Conservation (phyloP, 2,797 vertebrate genomes). For the Galagoides demidoff region DNA sequence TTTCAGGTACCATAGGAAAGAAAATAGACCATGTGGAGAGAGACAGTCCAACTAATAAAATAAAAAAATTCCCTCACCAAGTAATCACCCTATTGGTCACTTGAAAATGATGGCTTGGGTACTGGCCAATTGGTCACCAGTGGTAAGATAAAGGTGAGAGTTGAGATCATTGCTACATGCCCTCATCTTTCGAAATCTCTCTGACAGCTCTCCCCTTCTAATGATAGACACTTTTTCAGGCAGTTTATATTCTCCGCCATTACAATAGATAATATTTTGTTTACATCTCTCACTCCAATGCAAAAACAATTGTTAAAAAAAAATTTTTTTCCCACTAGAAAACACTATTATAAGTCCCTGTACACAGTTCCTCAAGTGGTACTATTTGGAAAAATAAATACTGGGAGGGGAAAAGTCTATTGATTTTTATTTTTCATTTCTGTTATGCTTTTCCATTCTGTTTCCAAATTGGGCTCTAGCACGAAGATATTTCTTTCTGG, state of each 20-base stretch:
- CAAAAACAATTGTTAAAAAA: neutral
- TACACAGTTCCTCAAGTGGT: constrained; percentile 37
- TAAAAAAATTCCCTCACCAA: neutral
- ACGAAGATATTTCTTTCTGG: constrained; percentile 64
- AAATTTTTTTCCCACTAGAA: constrained; percentile 21
- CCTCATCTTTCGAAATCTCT: neutral
- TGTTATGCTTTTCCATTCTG: constrained; percentile 76
- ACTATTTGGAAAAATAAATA: constrained; percentile 39
- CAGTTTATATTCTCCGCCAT: neutral
- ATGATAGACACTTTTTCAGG: neutral
- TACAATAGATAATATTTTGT: neutral
- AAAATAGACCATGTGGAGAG: neutral
- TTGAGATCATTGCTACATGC: neutral
- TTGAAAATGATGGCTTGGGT: constrained; percentile 2
- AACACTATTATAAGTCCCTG: constrained; percentile 59
- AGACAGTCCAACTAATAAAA: neutral
- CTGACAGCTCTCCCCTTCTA: neutral
- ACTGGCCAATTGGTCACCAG: neutral
- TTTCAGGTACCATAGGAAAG: neutral
- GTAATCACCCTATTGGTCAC: neutral
- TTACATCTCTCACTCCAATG: neutral
- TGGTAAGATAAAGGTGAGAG: neutral
- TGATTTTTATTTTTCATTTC: constrained; percentile 73
- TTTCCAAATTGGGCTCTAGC: constrained; percentile 72
- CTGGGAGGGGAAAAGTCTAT: neutral